Conservation (phyloP, 2,888 invertebrate species). For the Resseliella maxima region DNA sequence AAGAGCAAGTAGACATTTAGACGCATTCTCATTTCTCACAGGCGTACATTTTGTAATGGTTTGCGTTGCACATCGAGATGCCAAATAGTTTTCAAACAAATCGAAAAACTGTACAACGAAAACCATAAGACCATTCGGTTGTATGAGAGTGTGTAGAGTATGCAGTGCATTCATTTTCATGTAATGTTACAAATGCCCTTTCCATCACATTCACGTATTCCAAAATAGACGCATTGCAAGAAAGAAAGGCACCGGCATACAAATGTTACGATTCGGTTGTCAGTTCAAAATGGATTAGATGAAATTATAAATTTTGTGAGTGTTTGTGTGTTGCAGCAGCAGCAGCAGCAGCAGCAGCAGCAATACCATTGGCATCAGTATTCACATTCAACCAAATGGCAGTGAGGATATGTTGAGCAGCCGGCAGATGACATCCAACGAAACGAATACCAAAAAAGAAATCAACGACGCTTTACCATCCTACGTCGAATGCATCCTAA, state of each 20-base stretch:
- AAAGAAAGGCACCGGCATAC: not conserved
- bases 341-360: no score
- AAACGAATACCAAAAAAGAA: not conserved
- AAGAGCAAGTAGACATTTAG: conserved; percentile 19
- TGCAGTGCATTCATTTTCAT: not conserved
- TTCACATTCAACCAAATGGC: not conserved
- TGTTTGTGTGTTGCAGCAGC: not conserved
- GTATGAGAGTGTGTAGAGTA: not conserved
- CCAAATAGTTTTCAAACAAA: conserved; percentile 51
- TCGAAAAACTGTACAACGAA: conserved; percentile 1
- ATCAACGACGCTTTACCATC: conserved; percentile 19
- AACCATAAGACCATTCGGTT: not conserved
- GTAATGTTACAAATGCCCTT: conserved; percentile 26
- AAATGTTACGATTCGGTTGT: conserved; percentile 48
- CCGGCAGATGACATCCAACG: conserved; percentile 33
- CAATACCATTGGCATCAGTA: no score
- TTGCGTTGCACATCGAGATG: not conserved
- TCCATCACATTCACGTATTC: conserved; percentile 25
- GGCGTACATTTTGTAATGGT: not conserved
- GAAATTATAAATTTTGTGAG: conserved; percentile 53
- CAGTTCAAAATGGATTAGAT: conserved; percentile 48
- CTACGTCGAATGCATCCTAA: conserved; percentile 40
- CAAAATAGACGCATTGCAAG: conserved; percentile 23
- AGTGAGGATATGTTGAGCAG: not conserved
- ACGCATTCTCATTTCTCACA: conserved; percentile 26